Conservation (phyloP, 2,113 vertebrate species). For the Heterocephalus glaber region DNA sequence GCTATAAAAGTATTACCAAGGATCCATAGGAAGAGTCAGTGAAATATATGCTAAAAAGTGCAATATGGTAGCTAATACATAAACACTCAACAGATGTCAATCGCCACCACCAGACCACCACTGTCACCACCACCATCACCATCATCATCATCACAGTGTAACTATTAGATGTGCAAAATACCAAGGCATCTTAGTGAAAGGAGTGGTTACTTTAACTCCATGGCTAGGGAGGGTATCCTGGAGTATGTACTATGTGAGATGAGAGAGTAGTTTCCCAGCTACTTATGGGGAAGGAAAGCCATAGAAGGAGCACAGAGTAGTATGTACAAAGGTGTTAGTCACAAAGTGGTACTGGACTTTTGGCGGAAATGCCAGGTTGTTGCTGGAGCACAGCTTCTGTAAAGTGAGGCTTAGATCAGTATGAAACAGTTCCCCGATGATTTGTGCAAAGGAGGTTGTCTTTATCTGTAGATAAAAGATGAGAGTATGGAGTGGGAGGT, state of each 20-base stretch:
- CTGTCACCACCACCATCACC: too few species aligned
- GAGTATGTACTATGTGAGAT: fast-evolving
- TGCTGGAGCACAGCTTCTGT: neutral
- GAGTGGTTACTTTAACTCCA: fast-evolving
- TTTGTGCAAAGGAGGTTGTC: neutral
- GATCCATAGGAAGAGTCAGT: neutral
- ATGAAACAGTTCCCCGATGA: neutral
- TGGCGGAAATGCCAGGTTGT: neutral
- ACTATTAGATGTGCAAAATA: too few species aligned
- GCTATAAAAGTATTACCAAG: neutral
- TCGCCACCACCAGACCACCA: neutral
- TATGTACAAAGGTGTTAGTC: fast-evolving
- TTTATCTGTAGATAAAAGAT: neutral
- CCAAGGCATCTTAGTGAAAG: neutral
- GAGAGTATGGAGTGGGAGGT: too few species aligned
- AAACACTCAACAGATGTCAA: neutral
- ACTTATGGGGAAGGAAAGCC: neutral
- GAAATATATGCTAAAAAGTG: neutral
- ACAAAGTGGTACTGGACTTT: neutral
- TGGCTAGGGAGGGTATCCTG: neutral
- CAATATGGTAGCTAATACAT: fast-evolving
- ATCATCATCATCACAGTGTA: fast-evolving
- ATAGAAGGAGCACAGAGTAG: neutral
- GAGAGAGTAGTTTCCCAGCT: neutral
- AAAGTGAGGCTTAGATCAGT: neutral